Evolutionary conservation across 2,888 invertebrate species (phyloP), one percentile per base, ranked within the genome.

Genomic region (Nymphalis c-album): DNA sequence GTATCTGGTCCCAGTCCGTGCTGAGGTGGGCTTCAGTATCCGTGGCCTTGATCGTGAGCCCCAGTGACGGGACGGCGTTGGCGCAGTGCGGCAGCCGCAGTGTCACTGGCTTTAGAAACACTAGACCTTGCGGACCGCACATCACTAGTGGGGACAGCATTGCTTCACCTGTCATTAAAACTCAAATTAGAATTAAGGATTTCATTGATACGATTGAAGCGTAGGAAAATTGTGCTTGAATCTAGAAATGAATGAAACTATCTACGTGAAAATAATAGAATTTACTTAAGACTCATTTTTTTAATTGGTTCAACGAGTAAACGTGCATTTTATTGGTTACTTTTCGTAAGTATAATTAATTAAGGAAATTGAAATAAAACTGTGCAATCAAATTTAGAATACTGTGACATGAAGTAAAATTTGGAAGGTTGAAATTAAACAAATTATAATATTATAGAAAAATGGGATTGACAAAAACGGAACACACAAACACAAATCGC

Each of bases 51-150:
- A 96, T 93, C 57, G 96, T 95, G 74, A 96, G 93, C 68, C 96
- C 95, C 80, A 96, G 91, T 62, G 96, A 96, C 47, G 96, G 94
- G 71, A 96, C 94, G 63, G 95, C 95, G 84, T 96, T 96, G 75
- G 95, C 95, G 85, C 95, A 96, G 85, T 96, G 98, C 74, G 98
- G 98, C 83, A 98, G 95, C 75, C 97, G 95, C 65, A 98, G 94
- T 79, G 98, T 97, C 80, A 98, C 97, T 63, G 98, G 98, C 83
- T 95, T 94, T 70, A 95, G 91, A 92, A 98, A 98, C 86, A 96
- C 95, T 75, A 98, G 94, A 75, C 98, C 96, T 91, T 97, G 97
- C 31, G 98, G 98, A 71, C 98, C 98, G 92, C 98, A 98, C 97
- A 98, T 98, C 81, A 98, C 98, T 80, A 98, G 93, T 70, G 98